Evolutionary conservation across 2,888 invertebrate species (phyloP), one percentile per base, ranked within the genome.

Genomic region (Clivina fossor): DNA sequence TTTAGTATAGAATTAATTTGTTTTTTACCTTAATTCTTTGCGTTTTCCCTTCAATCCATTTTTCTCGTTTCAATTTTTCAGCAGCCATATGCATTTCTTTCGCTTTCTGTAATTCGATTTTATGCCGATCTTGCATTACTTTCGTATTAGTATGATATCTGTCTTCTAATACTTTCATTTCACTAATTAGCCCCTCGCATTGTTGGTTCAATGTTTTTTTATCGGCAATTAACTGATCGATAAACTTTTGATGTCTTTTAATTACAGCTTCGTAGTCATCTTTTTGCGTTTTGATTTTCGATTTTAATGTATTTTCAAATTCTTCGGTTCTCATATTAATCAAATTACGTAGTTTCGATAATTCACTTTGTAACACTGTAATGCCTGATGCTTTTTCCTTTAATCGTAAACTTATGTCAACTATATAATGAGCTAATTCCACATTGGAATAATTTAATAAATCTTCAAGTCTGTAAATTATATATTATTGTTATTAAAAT

Each of bases 41-140:
- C 2, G 90, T 90, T 71, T 90, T 90, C 54, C 83, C 83, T 46
- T 89, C 84, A 33, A 91, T 84, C 91, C 92, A 91, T 47, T 86
- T 82, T 66, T 91, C 90, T 18, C 85, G 74, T 7, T 82, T 73
- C 9, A 84, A 74, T 68, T 88, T 91, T 68, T 92, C 91, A 0
- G 88, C 85, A 19, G 88, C 89, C 18, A 82, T 76, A 60, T 86
- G 85, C 64, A 86, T 85, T 68, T 91, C 90, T 67, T 86, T 86
- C 26, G 84, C 79, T 61, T 86, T 83, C 41, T 85, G 78, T 46
- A 91, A 69, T 68, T 92, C 90, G 2, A 90, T 78, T 61, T 83
- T 80, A 68, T 91, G 84, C 22, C 86, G 81, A 57, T 91, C 89
- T 57, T 88, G 86, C 41, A 85, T 73, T 19, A 85, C 81, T 66